Conservation (phyloP, 1,140 invertebrate species). For the Panulirus ornatus region DNA sequence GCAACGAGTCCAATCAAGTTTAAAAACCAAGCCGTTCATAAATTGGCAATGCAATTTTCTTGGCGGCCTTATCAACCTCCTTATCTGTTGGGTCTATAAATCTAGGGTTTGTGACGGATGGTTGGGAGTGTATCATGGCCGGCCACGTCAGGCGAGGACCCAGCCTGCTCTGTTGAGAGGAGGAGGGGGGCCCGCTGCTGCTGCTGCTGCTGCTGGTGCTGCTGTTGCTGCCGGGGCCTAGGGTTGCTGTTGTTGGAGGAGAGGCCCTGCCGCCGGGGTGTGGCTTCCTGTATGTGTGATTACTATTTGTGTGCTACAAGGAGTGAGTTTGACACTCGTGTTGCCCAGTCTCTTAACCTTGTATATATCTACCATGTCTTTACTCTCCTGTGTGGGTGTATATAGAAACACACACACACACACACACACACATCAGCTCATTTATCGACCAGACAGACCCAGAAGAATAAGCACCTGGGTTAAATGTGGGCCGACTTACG, state of each 20-base stretch:
- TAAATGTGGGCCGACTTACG: too few relatives aligned
- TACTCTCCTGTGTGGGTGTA: too few relatives aligned
- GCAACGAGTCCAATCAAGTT: constrained; percentile 65
- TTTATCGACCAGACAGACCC: too few relatives aligned
- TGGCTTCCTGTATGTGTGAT: too few relatives aligned
- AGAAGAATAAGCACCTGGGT: too few relatives aligned
- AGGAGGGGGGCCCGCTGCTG: not conserved
- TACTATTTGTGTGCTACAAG: too few relatives aligned
- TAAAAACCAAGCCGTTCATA: constrained; percentile 66
- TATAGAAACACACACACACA: too few relatives aligned
- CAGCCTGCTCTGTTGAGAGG: not conserved
- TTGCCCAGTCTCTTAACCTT: too few relatives aligned
- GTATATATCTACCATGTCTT: too few relatives aligned
- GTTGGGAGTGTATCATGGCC: constrained; percentile 25
- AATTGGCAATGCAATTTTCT: constrained; percentile 72
- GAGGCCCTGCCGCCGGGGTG: too few relatives aligned
- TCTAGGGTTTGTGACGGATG: constrained; percentile 63
- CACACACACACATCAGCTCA: too few relatives aligned
- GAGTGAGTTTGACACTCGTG: too few relatives aligned
- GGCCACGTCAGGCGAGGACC: not conserved
- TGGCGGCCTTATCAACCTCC: constrained; percentile 56
- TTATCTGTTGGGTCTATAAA: constrained; percentile 64
- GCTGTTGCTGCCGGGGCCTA: not conserved
- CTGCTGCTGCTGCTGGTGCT: not conserved
- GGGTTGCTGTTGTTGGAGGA: not conserved